Conservation (phyloP, 2,113 vertebrate genomes). For the Neotragus moschatus region DNA sequence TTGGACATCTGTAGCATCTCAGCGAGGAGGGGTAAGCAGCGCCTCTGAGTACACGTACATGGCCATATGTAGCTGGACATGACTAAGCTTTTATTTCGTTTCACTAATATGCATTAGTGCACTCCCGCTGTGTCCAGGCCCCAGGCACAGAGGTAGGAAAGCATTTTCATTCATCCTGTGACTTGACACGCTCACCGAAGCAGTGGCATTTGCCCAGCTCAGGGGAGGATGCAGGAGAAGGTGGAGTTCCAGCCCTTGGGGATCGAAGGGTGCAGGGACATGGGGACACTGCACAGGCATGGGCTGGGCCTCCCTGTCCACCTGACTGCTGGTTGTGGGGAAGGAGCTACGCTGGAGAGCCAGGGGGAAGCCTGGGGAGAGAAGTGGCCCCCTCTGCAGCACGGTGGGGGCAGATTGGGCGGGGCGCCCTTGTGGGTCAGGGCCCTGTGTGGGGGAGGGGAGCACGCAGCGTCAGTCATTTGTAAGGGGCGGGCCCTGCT, state of each 20-base stretch:
- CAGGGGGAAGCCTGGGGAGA: neutral
- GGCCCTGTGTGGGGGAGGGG: no score
- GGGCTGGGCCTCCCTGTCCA: neutral
- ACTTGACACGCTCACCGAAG: neutral
- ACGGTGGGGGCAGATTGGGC: neutral
- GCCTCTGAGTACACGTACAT: neutral
- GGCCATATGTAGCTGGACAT: neutral
- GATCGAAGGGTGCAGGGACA: accelerated
- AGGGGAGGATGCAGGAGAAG: accelerated
- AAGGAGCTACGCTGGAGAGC: neutral
- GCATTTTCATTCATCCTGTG: neutral
- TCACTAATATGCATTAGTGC: neutral
- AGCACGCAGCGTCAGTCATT: accelerated
- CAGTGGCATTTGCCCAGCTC: accelerated
- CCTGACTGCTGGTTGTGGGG: neutral
- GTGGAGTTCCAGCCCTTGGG: neutral
- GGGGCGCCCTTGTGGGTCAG: neutral
- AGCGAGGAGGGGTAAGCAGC: accelerated
- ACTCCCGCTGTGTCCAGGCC: neutral
- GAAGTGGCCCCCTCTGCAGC: neutral
- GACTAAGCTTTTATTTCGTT: neutral
- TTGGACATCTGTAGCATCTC: neutral
- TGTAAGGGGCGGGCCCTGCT: neutral
- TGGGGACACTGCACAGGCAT: accelerated
- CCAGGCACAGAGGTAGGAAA: neutral